Evolutionary conservation across 2,888 invertebrate species (phyloP), one percentile per base, ranked within the genome.

Genomic region (Charanyca ferruginea): DNA sequence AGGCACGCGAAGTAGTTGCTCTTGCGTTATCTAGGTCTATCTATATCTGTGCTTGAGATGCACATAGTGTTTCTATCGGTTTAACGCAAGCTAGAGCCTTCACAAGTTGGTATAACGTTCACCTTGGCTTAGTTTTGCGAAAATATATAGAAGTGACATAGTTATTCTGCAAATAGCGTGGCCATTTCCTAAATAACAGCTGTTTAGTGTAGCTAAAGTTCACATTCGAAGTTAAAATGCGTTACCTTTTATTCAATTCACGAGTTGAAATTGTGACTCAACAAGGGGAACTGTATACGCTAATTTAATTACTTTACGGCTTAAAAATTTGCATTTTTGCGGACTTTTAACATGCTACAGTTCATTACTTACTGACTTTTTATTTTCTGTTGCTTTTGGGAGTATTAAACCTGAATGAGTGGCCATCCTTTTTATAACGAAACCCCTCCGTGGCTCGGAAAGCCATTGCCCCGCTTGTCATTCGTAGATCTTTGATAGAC

Each of bases 81-180:
- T 62, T 68, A 23, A 7, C 35, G 49, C 28, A 55, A 16, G 47
- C 16, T n/a, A 59, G 23, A 68, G 51, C 68, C 68, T 74, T 66
- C 51, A 18, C 4, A 69, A 67, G 28, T 59, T 44, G 11, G 25
- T 45, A 18, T n/a, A 48, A 18, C 11, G 58, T 28, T 74, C 48
- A 68, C 79, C 79, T 79, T 79, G 79, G 49, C 79, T 66, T 57
- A 53, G 67, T 66, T 79, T n/a, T 49, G 51, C 66, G 16, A 61
- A 77, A 66, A 68, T 66, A 62, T 67, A 70, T 77, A 52, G 64
- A 73, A 77, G 49, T 61, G 52, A 65, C 79, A 73, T 25, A 65
- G 59, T 76, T 69, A n/a, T 42, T 45, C 25, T 57, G 28, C 79
- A 67, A 67, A 79, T 58, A 68, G 25, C 49, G 51, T 20, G 47